phyloP scores from a whole-genome alignment of 1,140 invertebrate species.

The Panagrolaimus sp. region DNA sequence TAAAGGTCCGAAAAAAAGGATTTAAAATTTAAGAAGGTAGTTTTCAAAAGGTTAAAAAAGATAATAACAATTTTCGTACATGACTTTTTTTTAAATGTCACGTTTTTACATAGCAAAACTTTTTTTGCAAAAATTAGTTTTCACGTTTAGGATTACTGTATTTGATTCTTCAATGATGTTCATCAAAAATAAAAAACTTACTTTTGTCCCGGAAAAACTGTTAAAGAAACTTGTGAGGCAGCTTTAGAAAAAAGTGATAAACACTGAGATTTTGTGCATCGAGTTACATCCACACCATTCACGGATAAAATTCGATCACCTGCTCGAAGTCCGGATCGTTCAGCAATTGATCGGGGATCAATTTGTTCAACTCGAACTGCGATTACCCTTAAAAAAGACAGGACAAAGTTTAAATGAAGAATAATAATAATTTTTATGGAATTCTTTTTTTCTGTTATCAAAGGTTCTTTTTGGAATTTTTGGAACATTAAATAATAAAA shows the following conservation, averaged over 20 bases:
- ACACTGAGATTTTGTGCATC: constrained; percentile 30
- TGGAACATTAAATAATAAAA: no score
- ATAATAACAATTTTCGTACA: no score
- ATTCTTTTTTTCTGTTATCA: no score
- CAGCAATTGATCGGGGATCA: constrained; percentile 30
- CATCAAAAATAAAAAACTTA: constrained; percentile 16
- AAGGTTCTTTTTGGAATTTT: neutral
- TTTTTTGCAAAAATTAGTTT: no score
- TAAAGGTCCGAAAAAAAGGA: no score
- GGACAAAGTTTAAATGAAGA: neutral
- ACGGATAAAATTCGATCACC: constrained; percentile 37
- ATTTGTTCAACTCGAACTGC: constrained; percentile 41
- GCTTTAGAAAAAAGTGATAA: constrained; percentile 38
- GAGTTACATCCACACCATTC: constrained; percentile 30
- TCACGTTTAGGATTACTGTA: no score
- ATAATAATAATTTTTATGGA: no score
- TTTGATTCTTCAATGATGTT: no score
- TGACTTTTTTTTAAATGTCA: no score
- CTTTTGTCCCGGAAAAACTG: constrained; percentile 31
- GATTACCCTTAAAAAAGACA: constrained; percentile 31
- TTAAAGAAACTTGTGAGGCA: constrained; percentile 13
- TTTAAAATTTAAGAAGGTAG: no score
- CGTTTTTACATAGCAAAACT: no score
- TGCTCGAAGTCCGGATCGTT: constrained; percentile 25
- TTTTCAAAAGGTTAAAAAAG: no score